phyloP scores from a whole-genome alignment of 2,888 invertebrate species.

The Euclidia mi region DNA sequence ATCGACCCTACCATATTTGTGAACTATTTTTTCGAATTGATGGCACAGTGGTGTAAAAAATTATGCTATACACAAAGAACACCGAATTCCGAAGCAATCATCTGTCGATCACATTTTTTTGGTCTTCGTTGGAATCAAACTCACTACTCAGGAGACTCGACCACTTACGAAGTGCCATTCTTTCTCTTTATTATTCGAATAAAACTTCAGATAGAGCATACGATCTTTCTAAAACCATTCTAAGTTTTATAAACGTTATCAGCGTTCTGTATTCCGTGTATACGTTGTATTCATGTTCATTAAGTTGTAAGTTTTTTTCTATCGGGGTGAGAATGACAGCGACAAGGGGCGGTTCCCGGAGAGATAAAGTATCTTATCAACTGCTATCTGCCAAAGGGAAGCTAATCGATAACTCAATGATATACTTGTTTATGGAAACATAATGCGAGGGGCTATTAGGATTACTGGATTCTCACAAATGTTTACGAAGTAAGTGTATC shows the following conservation, averaged over 20 bases:
- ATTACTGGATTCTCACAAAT: constrained; percentile 26
- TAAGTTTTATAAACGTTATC: not conserved
- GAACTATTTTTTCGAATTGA: no score
- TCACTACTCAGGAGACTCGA: no score
- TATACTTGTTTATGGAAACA: constrained; percentile 53
- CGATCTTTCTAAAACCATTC: not conserved
- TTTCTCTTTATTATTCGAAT: no score
- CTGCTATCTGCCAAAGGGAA: constrained; percentile 73
- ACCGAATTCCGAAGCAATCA: no score
- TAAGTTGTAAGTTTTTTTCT: constrained; percentile 54
- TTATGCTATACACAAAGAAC: no score
- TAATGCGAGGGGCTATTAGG: constrained; percentile 47
- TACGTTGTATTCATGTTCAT: constrained; percentile 30
- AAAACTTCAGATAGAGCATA: no score
- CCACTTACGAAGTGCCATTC: no score
- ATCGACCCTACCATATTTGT: no score
- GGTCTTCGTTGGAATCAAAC: no score
- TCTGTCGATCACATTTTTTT: no score
- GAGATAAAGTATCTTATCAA: constrained; percentile 85
- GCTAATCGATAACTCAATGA: constrained; percentile 76
- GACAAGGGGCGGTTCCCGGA: constrained; percentile 63
- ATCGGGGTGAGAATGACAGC: constrained; percentile 63
- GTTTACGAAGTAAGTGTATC: constrained; percentile 26
- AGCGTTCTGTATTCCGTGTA: not conserved
- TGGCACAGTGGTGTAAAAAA: no score